Percentiles rank a stretch among this genome's conserved stretches.
Conservation (phyloP, 2,888 invertebrate genomes). For the Galerucella pusilla region DNA sequence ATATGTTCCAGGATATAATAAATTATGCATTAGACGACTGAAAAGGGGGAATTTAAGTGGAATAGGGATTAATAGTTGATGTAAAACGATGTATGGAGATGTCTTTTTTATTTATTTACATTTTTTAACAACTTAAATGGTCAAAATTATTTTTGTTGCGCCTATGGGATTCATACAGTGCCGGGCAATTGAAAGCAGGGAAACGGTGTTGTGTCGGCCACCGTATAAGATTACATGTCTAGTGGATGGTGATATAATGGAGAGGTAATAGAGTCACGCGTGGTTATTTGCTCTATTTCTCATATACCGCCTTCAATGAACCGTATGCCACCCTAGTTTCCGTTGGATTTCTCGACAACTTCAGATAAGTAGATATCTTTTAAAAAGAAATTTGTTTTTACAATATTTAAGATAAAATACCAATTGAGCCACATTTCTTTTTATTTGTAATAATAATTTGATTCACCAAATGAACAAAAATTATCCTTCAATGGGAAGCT, state of each 20-base stretch:
- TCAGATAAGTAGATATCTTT: slow-evolving; percentile 39
- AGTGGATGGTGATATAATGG: slow-evolving; percentile 63
- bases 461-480: no score
- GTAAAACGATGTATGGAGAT: neutral
- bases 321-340: slow-evolving; percentile 19
- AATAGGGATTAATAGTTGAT: neutral
- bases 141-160: neutral
- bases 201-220: slow-evolving; percentile 51
- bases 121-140: no score
- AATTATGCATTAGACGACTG: neutral
- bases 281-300: slow-evolving; percentile 50
- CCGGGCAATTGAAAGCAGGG: slow-evolving; percentile 37
- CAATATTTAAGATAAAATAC: neutral
- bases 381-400: neutral
- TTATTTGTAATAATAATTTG: no score
- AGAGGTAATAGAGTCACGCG: slow-evolving; percentile 63
- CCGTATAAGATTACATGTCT: slow-evolving; percentile 63
- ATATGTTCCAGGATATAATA: neutral
- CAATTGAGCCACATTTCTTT: no score
- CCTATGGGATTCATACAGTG: slow-evolving; percentile 5
- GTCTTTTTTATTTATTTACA: no score
- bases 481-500: neutral
- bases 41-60: neutral
- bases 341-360: slow-evolving; percentile 29
- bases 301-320: slow-evolving; percentile 33